Evolutionary conservation across 2,888 invertebrate genomes (phyloP).

Genomic region (Eupithecia tripunctaria): DNA sequence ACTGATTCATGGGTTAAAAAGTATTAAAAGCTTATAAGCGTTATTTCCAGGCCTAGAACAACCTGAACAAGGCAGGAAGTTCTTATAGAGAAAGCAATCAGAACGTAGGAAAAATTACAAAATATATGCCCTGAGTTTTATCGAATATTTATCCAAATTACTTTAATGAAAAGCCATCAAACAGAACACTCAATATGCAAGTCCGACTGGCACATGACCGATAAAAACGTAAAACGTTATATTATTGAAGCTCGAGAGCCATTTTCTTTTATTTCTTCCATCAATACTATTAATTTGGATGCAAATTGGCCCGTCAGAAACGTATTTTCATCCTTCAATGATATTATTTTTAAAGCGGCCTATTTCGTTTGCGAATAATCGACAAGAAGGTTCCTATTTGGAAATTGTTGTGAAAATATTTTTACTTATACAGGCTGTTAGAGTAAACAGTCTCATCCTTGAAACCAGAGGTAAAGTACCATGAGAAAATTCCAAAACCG

Average conservation of each 20-base stretch:
- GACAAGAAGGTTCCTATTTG: neutral
- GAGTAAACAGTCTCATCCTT: too few relatives aligned
- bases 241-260: neutral
- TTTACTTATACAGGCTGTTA: too few relatives aligned
- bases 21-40: too few relatives aligned
- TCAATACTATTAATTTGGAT: conserved; percentile 20
- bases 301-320: conserved; percentile 14
- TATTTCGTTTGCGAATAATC: neutral
- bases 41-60: too few relatives aligned
- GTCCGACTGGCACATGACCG: neutral
- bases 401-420: neutral
- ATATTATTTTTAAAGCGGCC: neutral
- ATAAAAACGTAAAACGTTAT: neutral
- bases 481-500: too few relatives aligned
- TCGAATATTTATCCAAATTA: neutral
- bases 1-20: too few relatives aligned
- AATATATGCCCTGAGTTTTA: neutral
- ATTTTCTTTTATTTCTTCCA: conserved; percentile 8
- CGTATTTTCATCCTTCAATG: neutral
- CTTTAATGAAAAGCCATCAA: neutral
- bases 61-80: neutral
- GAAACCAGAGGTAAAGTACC: too few relatives aligned
- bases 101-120: neutral
- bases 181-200: conserved; percentile 4
- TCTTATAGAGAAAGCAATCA: neutral